Conservation (phyloP, 2,888 invertebrate species). For the Ormyrus labotus region DNA sequence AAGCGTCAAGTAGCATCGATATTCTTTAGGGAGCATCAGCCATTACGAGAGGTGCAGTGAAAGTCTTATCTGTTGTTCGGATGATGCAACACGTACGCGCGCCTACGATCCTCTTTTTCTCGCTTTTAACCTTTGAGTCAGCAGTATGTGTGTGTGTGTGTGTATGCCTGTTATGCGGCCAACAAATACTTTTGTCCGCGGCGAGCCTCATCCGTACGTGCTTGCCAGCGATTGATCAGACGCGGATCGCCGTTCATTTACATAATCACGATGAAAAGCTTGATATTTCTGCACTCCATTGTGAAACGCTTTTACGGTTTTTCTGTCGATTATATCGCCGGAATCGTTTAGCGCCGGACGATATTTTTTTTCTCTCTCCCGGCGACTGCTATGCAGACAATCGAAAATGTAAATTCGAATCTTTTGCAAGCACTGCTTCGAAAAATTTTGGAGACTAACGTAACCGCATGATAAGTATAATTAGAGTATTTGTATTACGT, state of each 20-base stretch:
- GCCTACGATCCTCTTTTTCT: slow-evolving; percentile 22
- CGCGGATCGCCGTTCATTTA: slow-evolving; percentile 34
- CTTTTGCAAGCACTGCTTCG: not conserved
- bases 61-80: slow-evolving; percentile 32
- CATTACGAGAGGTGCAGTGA: slow-evolving; percentile 37
- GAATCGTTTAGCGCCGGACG: not conserved
- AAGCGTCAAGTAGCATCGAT: slow-evolving; percentile 17
- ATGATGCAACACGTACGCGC: slow-evolving; percentile 43
- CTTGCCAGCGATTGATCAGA: slow-evolving; percentile 29
- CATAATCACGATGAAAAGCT: slow-evolving; percentile 35
- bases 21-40: slow-evolving; percentile 16
- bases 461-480: too few species aligned
- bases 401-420: slow-evolving; percentile 20
- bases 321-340: not conserved
- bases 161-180: not conserved
- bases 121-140: slow-evolving; percentile 26
- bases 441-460: too few species aligned
- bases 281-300: slow-evolving; percentile 28
- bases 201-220: slow-evolving; percentile 12
- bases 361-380: too few species aligned
- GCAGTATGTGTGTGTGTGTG: not conserved
- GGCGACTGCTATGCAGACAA: too few species aligned
- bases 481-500: too few species aligned
- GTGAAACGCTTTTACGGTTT: slow-evolving; percentile 15
- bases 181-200: slow-evolving; percentile 40